A percentile compares a stretch with the other conserved stretches of the same genome.
phyloP scores from a whole-genome alignment of 2,113 vertebrate species.

The Eublepharis macularius region DNA sequence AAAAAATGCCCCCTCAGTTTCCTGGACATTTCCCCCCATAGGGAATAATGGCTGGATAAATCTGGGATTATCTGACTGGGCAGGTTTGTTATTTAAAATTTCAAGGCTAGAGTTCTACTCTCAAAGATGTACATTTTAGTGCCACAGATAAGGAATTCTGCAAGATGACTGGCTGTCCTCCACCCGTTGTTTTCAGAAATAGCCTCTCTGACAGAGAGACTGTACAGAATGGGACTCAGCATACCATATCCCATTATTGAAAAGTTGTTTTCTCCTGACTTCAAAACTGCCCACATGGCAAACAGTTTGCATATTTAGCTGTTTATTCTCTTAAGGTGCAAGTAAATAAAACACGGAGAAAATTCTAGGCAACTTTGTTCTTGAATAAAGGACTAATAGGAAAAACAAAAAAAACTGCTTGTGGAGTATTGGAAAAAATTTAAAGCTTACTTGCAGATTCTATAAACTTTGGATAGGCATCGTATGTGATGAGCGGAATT shows the following conservation, averaged over 20 bases:
- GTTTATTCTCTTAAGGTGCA: background rate
- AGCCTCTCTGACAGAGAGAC: constrained; percentile 25
- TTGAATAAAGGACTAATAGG: background rate
- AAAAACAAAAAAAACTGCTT: background rate
- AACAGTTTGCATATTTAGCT: background rate
- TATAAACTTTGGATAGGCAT: constrained; percentile 97
- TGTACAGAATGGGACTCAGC: background rate
- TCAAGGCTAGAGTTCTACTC: background rate
- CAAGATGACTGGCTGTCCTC: background rate
- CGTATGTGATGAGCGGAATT: constrained; percentile 97
- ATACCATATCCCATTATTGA: background rate
- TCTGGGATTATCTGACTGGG: background rate
- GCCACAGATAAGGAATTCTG: background rate
- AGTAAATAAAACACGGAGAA: background rate
- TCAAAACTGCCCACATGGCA: background rate
- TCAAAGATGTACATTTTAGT: background rate
- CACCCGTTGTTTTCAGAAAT: background rate
- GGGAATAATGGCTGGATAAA: too few relatives aligned
- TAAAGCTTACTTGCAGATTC: constrained; percentile 91
- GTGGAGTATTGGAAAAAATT: background rate
- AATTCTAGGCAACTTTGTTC: background rate
- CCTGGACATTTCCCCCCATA: too few relatives aligned
- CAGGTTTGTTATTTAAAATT: background rate
- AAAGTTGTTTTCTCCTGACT: constrained; percentile 3
- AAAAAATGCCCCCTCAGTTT: too few relatives aligned